phyloP scores from a whole-genome alignment of 2,888 invertebrate genomes.

The Cinara cedri region DNA sequence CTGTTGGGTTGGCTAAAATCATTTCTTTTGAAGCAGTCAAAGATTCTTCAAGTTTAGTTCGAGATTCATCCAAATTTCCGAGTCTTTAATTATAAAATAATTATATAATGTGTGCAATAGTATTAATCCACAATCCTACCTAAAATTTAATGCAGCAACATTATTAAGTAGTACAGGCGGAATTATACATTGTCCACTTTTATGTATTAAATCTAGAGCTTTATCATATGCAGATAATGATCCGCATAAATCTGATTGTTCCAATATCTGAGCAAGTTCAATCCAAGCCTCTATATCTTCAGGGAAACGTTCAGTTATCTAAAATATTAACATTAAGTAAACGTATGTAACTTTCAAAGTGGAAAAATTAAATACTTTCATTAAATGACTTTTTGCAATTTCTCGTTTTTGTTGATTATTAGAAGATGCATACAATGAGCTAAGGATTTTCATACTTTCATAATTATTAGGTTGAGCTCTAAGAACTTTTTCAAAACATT shows the following conservation, averaged over 20 bases:
- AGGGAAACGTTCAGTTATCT: constrained; percentile 94
- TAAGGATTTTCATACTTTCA: constrained; percentile 99
- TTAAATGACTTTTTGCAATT: constrained; percentile 89
- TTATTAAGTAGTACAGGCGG: constrained; percentile 98
- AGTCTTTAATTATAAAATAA: constrained; percentile 68
- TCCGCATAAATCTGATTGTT: constrained; percentile 88
- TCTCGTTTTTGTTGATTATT: constrained; percentile 89
- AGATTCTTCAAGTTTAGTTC: constrained; percentile 83
- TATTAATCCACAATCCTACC: constrained; percentile 63
- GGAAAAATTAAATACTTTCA: constrained; percentile 71
- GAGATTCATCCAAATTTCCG: constrained; percentile 84
- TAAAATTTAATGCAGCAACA: constrained; percentile 89
- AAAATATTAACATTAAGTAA: constrained; percentile 9
- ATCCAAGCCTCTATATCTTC: constrained; percentile 99
- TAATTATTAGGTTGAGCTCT: constrained; percentile 97
- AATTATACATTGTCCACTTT: constrained; percentile 87
- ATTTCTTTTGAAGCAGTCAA: constrained; percentile 82
- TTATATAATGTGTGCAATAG: background rate
- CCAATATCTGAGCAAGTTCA: constrained; percentile 95
- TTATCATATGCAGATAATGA: constrained; percentile 92
- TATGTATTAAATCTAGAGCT: constrained; percentile 88
- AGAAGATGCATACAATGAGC: constrained; percentile 92
- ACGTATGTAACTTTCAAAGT: background rate
- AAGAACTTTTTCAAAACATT: constrained; percentile 97
- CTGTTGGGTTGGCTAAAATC: constrained; percentile 77